Base-by-base conservation (phyloP, 2,888 invertebrate species). In the Gymnocheta viridis region DNA sequence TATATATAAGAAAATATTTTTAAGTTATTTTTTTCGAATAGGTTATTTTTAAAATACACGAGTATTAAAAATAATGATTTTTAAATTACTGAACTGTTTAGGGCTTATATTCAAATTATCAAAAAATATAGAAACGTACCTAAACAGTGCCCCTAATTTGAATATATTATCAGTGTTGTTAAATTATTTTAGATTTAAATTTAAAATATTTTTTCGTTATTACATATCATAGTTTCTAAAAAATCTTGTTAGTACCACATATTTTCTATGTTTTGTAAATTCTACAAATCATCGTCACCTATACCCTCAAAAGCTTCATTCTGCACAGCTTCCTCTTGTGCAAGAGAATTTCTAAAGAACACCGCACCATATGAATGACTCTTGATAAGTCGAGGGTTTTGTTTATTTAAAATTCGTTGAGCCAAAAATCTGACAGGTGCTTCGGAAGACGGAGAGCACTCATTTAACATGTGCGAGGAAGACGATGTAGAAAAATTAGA, bases 221-320 rank as follows among this genome's bases (percentile, higher is more conserved):
- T 44, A 62, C 27, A 44, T 7, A 44, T n/a, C 9, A n/a, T 27
- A 41, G 24, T 29, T 19, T 27, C 9, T 29, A 24, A 19, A 6
- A 5, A 5, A 51, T 19, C 17, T 38, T 54, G 10, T 54, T 51
- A 51, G 67, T 51, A 54, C 3, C 4, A 9, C 7, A 7, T 24
- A 32, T 32, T 17, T 19, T 0, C 14, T 27, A 12, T 10, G 51
- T 32, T 24, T 62, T 12, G 9, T 19, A 35, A 32, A 7, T 22
- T 82, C 93, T 94, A 96, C 88, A 96, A 93, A 92, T 98, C 98
- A 88, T 98, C 98, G 90, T 99, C 98, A 4, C 98, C 98, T 87
- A 99, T 98, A 66, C 97, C 97, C 92, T 98, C 97, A 91, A 98
- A 99, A 24, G 98, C 97, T 91, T 97, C 96, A 92, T 98, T 98